phyloP scores from a whole-genome alignment of 2,113 vertebrate species.

The Pyxicephalus adspersus region DNA sequence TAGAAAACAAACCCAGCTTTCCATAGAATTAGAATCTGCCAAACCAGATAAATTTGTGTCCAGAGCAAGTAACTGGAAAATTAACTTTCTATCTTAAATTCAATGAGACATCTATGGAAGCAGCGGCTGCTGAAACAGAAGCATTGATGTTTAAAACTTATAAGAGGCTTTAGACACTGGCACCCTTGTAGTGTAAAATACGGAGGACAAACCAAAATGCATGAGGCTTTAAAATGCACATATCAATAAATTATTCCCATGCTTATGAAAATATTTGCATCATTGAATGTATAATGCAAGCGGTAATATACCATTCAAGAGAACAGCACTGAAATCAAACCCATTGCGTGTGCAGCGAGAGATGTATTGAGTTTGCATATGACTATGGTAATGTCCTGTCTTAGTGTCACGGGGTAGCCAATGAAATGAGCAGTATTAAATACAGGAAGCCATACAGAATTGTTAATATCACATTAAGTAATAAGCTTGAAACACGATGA shows the following conservation, averaged over 20 bases:
- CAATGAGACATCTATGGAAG: background rate
- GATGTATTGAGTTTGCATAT: conserved; percentile 23
- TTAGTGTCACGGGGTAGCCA: conserved; percentile 7
- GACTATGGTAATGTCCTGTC: conserved; percentile 7
- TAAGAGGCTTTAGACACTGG: background rate
- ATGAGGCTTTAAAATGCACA: conserved; percentile 8
- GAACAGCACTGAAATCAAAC: conserved; percentile 1
- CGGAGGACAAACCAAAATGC: background rate
- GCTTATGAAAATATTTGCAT: conserved; percentile 42
- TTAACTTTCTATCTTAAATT: conserved; percentile 38
- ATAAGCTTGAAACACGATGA: background rate
- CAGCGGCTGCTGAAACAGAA: background rate
- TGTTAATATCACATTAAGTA: background rate
- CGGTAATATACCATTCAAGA: background rate
- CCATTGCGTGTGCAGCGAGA: background rate
- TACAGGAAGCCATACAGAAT: background rate
- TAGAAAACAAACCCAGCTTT: conserved; percentile 16
- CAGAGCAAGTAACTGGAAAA: conserved; percentile 42
- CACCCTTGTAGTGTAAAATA: background rate
- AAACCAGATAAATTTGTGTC: conserved; percentile 44
- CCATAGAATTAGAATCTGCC: conserved; percentile 41
- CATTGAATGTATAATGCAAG: conserved; percentile 27
- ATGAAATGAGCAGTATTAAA: conserved; percentile 39
- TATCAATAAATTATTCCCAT: conserved; percentile 27
- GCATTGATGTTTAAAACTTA: conserved; percentile 21